Percentiles rank a stretch among this genome's conserved stretches.
phyloP scores from a whole-genome alignment of 2,113 vertebrate species.

The Glareola pratincola region DNA sequence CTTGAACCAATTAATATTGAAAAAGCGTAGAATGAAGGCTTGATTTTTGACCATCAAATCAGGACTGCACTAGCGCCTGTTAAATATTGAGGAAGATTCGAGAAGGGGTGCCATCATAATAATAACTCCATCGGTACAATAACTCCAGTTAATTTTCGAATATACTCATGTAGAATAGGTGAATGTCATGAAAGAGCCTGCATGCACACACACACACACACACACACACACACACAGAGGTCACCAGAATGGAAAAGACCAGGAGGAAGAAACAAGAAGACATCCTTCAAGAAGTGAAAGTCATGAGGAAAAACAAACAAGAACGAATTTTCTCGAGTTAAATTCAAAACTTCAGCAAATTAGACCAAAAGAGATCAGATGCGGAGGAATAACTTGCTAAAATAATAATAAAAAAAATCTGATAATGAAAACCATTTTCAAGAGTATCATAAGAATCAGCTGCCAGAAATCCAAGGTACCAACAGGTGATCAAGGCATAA shows the following conservation, averaged over 20 bases:
- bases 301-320: background rate
- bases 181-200: background rate
- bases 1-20: background rate
- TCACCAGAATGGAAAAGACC: background rate
- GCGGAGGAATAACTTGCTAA: background rate
- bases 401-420: background rate
- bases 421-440: background rate
- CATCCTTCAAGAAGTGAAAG: background rate
- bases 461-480: background rate
- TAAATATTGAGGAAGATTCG: background rate
- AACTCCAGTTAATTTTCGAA: background rate
- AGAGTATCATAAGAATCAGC: background rate
- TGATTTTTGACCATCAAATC: background rate
- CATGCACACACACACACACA: rapidly evolving
- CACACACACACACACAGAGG: background rate
- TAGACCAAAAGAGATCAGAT: background rate
- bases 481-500: background rate
- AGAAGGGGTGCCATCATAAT: background rate
- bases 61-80: background rate
- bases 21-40: background rate
- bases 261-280: background rate
- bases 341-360: background rate
- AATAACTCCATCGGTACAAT: background rate
- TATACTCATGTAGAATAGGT: background rate
- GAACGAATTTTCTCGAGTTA: background rate